phyloP scores from a whole-genome alignment of 2,797 vertebrate genomes.

The Hipposideros larvatus region DNA sequence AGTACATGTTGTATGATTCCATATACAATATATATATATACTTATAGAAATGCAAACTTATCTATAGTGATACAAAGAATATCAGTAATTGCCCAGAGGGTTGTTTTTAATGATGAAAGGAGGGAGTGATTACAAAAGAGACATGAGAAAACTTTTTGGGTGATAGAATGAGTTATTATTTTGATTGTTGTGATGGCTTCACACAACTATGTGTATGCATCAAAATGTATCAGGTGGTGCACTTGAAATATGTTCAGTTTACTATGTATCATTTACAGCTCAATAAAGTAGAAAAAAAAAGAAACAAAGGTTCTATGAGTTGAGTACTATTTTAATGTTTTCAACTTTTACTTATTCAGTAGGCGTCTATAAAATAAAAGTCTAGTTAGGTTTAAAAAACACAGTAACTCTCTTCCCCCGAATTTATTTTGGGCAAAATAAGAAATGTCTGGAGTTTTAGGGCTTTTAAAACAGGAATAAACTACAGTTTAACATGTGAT shows the following conservation, averaged over 20 bases:
- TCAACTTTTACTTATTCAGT: background rate
- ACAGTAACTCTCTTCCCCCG: background rate
- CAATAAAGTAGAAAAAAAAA: background rate
- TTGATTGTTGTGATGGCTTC: background rate
- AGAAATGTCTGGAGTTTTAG: background rate
- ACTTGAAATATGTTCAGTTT: background rate
- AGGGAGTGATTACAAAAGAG: background rate
- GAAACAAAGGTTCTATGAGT: background rate
- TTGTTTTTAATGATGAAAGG: background rate
- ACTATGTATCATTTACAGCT: background rate
- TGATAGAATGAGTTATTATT: background rate
- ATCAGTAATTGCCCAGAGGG: background rate
- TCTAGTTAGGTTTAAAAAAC: background rate
- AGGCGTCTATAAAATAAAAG: background rate
- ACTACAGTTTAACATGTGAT: background rate
- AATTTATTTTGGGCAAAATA: conserved; percentile 3
- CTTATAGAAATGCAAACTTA: background rate
- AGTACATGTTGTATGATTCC: background rate
- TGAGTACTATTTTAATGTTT: background rate
- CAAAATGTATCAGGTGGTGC: background rate
- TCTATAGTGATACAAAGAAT: background rate
- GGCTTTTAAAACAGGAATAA: background rate
- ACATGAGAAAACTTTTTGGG: background rate
- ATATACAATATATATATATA: background rate
- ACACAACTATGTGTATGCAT: background rate